These are phyloP conservation scores for Papilio aristodemus DNA, from an alignment of 1,140 invertebrate genomes.

Conservation along the genomic window DNA sequence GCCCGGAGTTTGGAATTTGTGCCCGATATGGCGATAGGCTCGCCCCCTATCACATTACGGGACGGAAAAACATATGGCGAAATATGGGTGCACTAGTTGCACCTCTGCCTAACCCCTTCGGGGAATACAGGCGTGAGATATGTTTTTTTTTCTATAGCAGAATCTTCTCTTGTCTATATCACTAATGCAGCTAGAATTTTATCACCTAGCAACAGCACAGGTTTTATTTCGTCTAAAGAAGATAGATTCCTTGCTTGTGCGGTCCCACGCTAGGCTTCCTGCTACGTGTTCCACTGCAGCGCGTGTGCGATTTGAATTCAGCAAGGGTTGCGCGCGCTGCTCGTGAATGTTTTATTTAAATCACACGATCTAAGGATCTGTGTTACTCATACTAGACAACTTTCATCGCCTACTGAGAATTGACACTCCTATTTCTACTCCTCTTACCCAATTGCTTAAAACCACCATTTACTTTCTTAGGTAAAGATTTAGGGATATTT, in stretches of 20 bases:
- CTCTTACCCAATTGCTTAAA: background rate
- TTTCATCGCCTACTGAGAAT: conserved; percentile 13
- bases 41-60: too few species aligned
- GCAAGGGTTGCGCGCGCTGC: background rate
- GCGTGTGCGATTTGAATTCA: conserved; percentile 23
- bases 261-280: conserved; percentile 27
- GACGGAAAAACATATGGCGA: too few species aligned
- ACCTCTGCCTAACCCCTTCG: too few species aligned
- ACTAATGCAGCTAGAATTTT: too few species aligned
- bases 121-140: too few species aligned
- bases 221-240: background rate
- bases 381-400: conserved; percentile 30
- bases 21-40: too few species aligned
- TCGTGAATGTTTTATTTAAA: conserved; percentile 30
- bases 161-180: too few species aligned
- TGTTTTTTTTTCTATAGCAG: too few species aligned
- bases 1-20: too few species aligned
- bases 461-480: background rate
- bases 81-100: too few species aligned
- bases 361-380: conserved; percentile 1
- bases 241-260: background rate
- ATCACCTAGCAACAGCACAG: too few species aligned
- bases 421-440: background rate
- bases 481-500: too few species aligned
- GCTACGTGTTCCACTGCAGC: conserved; percentile 14